Evolutionary conservation across 2,888 invertebrate species (phyloP), one percentile per base, ranked within the genome.

Genomic region (Volucella bombylans): DNA sequence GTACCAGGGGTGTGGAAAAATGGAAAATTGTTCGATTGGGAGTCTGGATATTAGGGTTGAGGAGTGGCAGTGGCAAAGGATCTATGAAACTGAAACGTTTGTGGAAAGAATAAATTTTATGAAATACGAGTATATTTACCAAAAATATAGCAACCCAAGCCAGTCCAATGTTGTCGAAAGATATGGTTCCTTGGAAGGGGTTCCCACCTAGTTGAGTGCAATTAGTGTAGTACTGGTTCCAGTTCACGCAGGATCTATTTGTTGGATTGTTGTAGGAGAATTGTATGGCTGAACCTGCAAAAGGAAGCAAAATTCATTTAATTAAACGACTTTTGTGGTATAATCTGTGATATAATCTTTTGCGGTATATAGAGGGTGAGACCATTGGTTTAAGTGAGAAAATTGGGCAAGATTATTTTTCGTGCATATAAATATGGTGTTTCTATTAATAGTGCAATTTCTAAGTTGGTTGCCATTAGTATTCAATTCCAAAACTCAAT

Each of bases 81-180:
- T 43, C 18, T 14, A 43, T 11, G 38, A 9, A 47, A 12, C 23
- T 12, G 2, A n/a, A 23, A 15, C 41, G 3, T 41, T 1, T 10
- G 15, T 11, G 11, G 4, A 8, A 39, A 8, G 49, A 14, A 12
- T 8, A 18, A 61, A 52, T 64, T 72, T 59, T 54, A 61, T 72
- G 43, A 62, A 55, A 50, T 80, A n/a, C n/a, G n/a, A n/a, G n/a
- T n/a, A 73, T 86, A 94, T 95, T 96, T 93, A 99, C 99, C 94
- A 99, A 94, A 93, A 99, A 99, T 92, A 99, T 99, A 87, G 99
- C 99, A 87, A 99, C 99, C 99, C 99, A 99, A 31, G 99, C 99
- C 89, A 99, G 95, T 87, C 99, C 99, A 89, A 99, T 99, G 93
- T 99, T 99, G 93, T 99, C 99, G 92, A 99, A 99, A 50, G 98